phyloP scores from a whole-genome alignment of 2,888 invertebrate genomes.

The Thysanoteuthis rhombus region DNA sequence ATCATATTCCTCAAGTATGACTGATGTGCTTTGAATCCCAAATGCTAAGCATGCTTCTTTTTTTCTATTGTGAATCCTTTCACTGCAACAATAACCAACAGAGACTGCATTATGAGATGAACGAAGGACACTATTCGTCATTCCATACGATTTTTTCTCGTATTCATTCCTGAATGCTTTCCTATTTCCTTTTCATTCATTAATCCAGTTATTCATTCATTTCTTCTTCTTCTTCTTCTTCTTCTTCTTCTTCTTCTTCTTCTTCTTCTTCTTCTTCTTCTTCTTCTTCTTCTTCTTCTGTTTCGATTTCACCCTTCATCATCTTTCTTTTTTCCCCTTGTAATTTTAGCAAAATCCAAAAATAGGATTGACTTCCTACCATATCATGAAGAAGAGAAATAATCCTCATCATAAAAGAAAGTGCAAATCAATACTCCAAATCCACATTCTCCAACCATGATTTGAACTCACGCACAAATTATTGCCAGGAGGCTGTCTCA shows the following conservation, averaged over 20 bases:
- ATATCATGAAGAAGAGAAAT: no score
- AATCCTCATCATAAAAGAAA: no score
- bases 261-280: neutral
- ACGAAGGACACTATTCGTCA: neutral
- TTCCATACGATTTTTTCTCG: neutral
- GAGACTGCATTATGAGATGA: neutral
- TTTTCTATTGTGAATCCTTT: neutral
- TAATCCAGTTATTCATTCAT: neutral
- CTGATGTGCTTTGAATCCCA: neutral
- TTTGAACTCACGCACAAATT: no score
- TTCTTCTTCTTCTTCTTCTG: no score
- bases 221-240: neutral
- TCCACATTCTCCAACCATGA: no score
- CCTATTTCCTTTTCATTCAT: neutral
- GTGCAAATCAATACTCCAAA: no score
- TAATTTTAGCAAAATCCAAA: no score
- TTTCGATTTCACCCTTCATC: no score
- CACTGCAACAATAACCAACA: neutral
- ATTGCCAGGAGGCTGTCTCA: no score
- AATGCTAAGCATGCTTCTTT: neutral
- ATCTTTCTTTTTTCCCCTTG: no score
- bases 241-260: neutral
- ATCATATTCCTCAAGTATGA: neutral
- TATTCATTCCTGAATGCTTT: no score
- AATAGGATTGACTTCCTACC: no score